Evolutionary conservation across 2,797 vertebrate genomes (phyloP).

Genomic region (Apodemus agrarius): DNA sequence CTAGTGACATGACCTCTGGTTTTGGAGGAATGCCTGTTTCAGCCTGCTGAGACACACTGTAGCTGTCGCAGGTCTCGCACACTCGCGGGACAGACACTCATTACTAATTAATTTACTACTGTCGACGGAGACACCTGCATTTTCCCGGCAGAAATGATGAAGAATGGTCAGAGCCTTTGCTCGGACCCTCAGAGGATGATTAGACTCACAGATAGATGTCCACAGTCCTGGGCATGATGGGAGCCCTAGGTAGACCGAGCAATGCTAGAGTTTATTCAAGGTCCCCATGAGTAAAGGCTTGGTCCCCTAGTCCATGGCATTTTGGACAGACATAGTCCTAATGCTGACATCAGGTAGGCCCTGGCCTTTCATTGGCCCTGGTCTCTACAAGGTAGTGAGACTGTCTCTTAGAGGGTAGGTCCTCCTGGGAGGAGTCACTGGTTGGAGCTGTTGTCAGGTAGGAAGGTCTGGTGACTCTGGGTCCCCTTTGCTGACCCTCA

Average conservation of each 20-base stretch:
- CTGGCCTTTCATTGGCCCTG: background rate
- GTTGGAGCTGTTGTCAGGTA: background rate
- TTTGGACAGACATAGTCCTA: background rate
- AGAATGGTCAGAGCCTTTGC: background rate
- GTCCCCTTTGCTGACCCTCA: background rate
- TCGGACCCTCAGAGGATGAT: background rate
- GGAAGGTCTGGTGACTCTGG: background rate
- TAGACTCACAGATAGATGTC: background rate
- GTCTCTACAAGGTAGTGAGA: accelerated
- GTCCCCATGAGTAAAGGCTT: background rate
- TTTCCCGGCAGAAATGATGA: background rate
- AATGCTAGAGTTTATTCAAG: background rate
- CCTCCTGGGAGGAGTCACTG: background rate
- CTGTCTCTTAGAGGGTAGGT: background rate
- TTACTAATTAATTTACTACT: background rate
- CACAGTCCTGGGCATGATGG: background rate
- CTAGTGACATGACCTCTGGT: background rate
- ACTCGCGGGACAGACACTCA: background rate
- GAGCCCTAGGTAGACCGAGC: background rate
- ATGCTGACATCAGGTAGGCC: background rate
- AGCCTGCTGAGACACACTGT: background rate
- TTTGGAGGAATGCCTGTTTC: background rate
- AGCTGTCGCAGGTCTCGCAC: background rate
- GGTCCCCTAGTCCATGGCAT: background rate
- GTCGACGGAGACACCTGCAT: background rate